Evolutionary conservation across 2,113 vertebrate species (phyloP).

Genomic region (Salvelinus namaycush): DNA sequence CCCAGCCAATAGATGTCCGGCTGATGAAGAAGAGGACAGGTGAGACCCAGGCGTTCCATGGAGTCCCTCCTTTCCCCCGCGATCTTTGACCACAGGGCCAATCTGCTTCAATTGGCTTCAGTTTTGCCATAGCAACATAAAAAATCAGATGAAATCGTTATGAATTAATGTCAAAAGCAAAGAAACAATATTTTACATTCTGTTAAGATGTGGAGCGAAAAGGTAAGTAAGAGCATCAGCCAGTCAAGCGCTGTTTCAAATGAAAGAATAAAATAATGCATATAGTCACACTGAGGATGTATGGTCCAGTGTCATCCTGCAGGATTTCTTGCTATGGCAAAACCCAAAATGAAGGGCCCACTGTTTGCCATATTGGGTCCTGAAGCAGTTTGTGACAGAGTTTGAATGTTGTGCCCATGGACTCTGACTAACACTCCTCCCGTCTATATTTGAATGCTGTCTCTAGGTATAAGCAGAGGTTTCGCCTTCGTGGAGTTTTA

Average conservation of each 20-base stretch:
- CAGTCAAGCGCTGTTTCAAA: slow-evolving; percentile 14
- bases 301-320: slow-evolving; percentile 64
- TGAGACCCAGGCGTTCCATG: slow-evolving; percentile 80
- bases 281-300: slow-evolving; percentile 39
- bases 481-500: slow-evolving; percentile 99
- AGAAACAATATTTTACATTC: slow-evolving; percentile 27
- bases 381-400: slow-evolving; percentile 98
- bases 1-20: slow-evolving; percentile 95
- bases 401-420: slow-evolving; percentile 98
- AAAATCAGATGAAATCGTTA: slow-evolving; percentile 44
- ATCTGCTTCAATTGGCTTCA: slow-evolving; percentile 86
- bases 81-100: slow-evolving; percentile 79
- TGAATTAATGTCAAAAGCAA: slow-evolving; percentile 8
- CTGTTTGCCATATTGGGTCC: slow-evolving; percentile 90
- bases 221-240: slow-evolving; percentile 60
- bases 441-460: slow-evolving; percentile 99
- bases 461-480: slow-evolving; percentile 99
- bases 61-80: slow-evolving; percentile 64
- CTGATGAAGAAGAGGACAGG: slow-evolving; percentile 99
- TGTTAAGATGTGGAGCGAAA: slow-evolving; percentile 35
- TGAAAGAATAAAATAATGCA: slow-evolving; percentile 24
- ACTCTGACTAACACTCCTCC: slow-evolving; percentile 99
- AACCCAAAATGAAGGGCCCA: slow-evolving; percentile 83
- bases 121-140: slow-evolving; percentile 94
- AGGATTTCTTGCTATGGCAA: slow-evolving; percentile 96